phyloP scores from a whole-genome alignment of 2,113 vertebrate species.

The Camelus dromedarius region DNA sequence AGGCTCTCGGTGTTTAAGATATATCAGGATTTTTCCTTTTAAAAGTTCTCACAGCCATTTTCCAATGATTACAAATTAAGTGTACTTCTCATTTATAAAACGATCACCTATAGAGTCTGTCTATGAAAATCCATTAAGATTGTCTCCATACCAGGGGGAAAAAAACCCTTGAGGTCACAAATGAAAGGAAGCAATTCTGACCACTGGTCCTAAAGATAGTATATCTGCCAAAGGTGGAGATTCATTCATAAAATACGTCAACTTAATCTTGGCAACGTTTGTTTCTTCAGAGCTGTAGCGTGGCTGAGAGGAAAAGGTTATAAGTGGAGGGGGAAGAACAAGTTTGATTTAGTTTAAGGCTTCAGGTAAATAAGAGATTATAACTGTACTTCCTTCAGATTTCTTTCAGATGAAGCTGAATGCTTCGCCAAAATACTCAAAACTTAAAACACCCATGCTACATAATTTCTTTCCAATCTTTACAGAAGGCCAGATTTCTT shows the following conservation, averaged over 20 bases:
- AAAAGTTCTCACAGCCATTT: slow-evolving; percentile 35
- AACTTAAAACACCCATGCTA: slow-evolving; percentile 48
- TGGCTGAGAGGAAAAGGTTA: neutral
- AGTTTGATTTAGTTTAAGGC: neutral
- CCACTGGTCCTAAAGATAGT: neutral
- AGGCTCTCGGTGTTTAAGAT: neutral
- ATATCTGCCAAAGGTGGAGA: slow-evolving; percentile 23
- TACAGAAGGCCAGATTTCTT: slow-evolving; percentile 57
- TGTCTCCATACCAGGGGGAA: neutral
- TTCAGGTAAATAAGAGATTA: neutral
- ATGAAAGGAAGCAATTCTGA: slow-evolving; percentile 27
- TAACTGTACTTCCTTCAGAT: slow-evolving; percentile 26
- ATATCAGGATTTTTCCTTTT: neutral
- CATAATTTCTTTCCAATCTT: slow-evolving; percentile 63
- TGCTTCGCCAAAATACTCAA: slow-evolving; percentile 10
- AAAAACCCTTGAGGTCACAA: neutral
- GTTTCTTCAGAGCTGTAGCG: neutral
- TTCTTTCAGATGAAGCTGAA: slow-evolving; percentile 28
- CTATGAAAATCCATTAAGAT: slow-evolving; percentile 12
- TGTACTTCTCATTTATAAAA: neutral
- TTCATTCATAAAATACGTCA: slow-evolving; percentile 50
- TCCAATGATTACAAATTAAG: neutral
- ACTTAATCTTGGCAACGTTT: neutral
- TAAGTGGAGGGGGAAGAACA: neutral
- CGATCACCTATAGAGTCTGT: neutral